Conservation (phyloP, 2,888 invertebrate genomes). For the Oscheius onirici region DNA sequence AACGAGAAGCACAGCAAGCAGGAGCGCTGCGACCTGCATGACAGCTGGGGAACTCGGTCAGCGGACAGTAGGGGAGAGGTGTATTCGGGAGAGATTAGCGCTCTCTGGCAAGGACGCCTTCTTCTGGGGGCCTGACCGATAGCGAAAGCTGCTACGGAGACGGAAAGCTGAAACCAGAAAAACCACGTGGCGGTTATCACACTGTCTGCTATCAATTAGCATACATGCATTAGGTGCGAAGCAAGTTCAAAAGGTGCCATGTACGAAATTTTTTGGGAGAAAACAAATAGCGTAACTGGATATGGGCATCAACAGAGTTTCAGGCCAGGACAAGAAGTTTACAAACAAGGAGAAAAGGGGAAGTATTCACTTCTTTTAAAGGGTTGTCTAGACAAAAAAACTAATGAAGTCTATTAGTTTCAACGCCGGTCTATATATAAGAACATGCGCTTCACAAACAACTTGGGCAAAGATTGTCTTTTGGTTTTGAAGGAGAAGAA, state of each 20-base stretch:
- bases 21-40: slow-evolving; percentile 28
- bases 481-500: too few relatives aligned
- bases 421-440: too few relatives aligned
- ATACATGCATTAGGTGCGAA: slow-evolving; percentile 2
- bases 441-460: too few relatives aligned
- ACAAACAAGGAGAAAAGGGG: not conserved
- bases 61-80: slow-evolving; percentile 16
- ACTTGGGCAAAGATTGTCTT: too few relatives aligned
- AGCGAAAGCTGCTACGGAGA: slow-evolving; percentile 26
- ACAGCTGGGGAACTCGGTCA: slow-evolving; percentile 19
- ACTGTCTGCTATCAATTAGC: slow-evolving; percentile 28
- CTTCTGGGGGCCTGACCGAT: slow-evolving; percentile 10
- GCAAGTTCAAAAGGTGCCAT: not conserved
- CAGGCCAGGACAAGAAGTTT: not conserved
- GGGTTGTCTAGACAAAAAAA: too few relatives aligned
- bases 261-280: not conserved
- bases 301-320: not conserved
- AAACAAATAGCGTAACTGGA: not conserved
- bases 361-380: too few relatives aligned
- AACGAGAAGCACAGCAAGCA: slow-evolving; percentile 4
- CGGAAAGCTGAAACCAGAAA: slow-evolving; percentile 26
- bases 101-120: slow-evolving; percentile 29
- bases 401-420: too few relatives aligned
- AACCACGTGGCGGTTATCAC: slow-evolving; percentile 24
- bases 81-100: slow-evolving; percentile 33